Base-by-base conservation (phyloP, 2,888 invertebrate species). In the Cephus pulcher region DNA sequence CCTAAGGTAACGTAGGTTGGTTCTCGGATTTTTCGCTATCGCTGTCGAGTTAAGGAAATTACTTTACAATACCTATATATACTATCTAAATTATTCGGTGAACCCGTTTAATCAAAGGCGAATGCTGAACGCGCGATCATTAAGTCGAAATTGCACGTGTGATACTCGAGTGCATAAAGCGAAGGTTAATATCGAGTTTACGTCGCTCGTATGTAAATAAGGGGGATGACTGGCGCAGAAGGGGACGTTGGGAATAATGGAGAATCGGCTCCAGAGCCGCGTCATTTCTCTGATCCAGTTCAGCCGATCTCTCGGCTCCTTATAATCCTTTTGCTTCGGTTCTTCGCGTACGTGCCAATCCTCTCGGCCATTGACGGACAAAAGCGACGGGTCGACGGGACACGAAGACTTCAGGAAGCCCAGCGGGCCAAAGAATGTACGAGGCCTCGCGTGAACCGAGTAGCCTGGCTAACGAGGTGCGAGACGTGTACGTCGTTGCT, bases 81-180 rank as follows among this genome's bases (percentile, higher is more conserved):
- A 40, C 4, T 40, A 12, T 35, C 12, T 35, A 3, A 3, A 12
- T 35, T 35, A 56, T 56, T 56, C 9, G 56, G 9, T 78, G 77
- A 85, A 86, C 86, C 83, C 86, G 87, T 90, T 90, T 90, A 90
- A 91, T 90, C 90, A 90, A 90, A 88, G 86, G 87, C 86, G 88
- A 89, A 89, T 90, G 89, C 89, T 90, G 90, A 88, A 91, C 89
- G 90, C 83, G 81, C 86, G 84, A 87, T 90, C 90, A 90, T 90
- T 90, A 91, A 90, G 90, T 86, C 77, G 86, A 87, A 91, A 90
- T 88, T 86, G 87, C 84, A 84, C 88, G 88, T 91, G 90, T 90
- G 89, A 89, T 90, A 90, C 88, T 87, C 85, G 88, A 88, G 89
- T 90, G 88, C 90, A 90, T 90, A 90, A 90, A 90, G 88, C 84